phyloP scores from a whole-genome alignment of 1,140 invertebrate species.

The Trichonephila clavipes region DNA sequence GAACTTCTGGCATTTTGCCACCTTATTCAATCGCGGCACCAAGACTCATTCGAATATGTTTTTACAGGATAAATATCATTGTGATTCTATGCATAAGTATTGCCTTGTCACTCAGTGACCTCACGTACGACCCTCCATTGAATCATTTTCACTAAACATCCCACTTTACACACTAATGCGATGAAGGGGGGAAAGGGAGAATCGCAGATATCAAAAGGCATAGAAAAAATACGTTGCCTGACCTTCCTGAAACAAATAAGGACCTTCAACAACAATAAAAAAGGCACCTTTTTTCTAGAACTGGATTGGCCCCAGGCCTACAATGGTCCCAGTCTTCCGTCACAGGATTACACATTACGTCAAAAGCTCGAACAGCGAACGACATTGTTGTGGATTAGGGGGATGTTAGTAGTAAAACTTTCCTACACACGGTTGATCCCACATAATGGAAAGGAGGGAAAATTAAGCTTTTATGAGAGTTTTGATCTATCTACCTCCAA shows the following conservation, averaged over 20 bases:
- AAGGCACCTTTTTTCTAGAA: background rate
- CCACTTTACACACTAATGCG: background rate
- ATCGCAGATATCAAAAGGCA: background rate
- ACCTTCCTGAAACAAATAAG: conserved; percentile 38
- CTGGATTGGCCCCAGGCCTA: conserved; percentile 34
- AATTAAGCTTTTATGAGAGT: background rate
- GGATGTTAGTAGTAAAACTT: background rate
- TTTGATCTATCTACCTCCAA: background rate
- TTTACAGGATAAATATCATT: background rate
- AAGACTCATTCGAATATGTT: background rate
- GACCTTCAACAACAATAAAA: conserved; percentile 44
- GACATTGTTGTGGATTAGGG: conserved; percentile 1
- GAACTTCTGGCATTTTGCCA: background rate
- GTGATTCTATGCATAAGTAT: background rate
- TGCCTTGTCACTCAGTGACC: background rate
- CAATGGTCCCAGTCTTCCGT: conserved; percentile 37
- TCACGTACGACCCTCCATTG: conserved; percentile 20
- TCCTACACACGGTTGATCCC: background rate
- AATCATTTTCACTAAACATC: background rate
- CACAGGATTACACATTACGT: conserved; percentile 35
- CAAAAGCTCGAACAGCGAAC: conserved; percentile 7
- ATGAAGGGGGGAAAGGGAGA: no score
- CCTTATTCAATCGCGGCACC: background rate
- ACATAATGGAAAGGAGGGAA: background rate
- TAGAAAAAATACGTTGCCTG: background rate